Evolutionary conservation across 2,113 vertebrate species (phyloP).

Genomic region (Ictidomys tridecemlineatus): DNA sequence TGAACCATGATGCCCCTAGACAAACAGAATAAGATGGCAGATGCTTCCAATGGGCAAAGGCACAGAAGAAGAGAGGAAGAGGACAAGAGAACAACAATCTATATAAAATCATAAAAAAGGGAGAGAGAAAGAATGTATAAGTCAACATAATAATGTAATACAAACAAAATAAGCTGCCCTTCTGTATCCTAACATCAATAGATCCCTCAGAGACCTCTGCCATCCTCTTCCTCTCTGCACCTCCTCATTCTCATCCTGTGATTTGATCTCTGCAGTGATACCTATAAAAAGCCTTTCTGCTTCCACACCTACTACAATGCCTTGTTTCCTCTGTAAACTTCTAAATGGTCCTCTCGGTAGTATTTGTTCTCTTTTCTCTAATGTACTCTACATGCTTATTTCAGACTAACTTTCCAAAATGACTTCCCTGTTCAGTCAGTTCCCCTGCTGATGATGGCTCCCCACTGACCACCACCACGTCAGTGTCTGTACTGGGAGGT

Average conservation of each 20-base stretch:
- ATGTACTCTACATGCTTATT: background rate
- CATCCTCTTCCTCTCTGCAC: background rate
- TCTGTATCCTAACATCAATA: background rate
- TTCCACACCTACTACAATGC: background rate
- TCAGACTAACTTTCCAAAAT: slow-evolving; percentile 21
- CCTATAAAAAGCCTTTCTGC: background rate
- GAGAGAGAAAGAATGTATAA: background rate
- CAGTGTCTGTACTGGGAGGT: background rate
- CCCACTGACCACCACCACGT: background rate
- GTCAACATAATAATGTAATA: background rate
- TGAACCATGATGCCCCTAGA: background rate
- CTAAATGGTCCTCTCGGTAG: background rate
- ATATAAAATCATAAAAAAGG: background rate
- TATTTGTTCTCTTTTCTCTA: background rate
- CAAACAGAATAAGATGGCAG: background rate
- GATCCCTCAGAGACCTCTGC: background rate
- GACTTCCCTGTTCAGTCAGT: background rate
- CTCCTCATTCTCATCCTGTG: background rate
- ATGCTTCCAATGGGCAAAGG: background rate
- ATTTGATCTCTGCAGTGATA: background rate
- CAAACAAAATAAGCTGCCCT: background rate
- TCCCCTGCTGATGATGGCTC: background rate
- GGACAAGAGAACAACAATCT: background rate
- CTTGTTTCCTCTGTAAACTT: background rate
- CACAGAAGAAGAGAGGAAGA: background rate